phyloP scores from a whole-genome alignment of 1,140 invertebrate genomes.

The Onthophagus taurus region DNA sequence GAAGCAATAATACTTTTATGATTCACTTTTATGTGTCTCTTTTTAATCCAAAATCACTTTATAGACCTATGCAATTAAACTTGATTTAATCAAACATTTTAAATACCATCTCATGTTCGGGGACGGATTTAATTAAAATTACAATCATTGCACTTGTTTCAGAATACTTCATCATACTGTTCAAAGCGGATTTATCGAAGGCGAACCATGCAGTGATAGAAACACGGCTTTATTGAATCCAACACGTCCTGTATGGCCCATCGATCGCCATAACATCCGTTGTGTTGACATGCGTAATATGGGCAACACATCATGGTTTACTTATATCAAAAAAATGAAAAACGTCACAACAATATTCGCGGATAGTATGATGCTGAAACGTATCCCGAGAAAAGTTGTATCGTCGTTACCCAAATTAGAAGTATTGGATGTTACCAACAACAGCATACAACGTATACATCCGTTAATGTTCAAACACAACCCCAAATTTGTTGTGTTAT shows the following conservation, averaged over 20 bases:
- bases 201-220: constrained; percentile 19
- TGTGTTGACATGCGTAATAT: constrained; percentile 26
- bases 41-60: no score
- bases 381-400: constrained; percentile 18
- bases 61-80: no score
- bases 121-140: no score
- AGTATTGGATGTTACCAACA: constrained; percentile 25
- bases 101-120: no score
- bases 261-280: constrained; percentile 14
- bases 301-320: constrained; percentile 7
- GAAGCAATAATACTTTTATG: no score
- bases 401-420: constrained; percentile 21
- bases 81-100: no score
- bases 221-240: constrained; percentile 23
- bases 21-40: no score
- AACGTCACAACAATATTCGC: constrained; percentile 26
- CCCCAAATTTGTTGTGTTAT: constrained; percentile 21
- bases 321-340: constrained; percentile 10
- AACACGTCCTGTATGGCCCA: constrained; percentile 6
- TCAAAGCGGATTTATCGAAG: constrained; percentile 7
- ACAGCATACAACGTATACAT: constrained; percentile 21
- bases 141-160: no score
- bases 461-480: constrained; percentile 15
- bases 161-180: no score
- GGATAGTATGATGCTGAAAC: constrained; percentile 25